Evolutionary conservation across 2,113 vertebrate species (phyloP), one percentile per base, ranked within the genome.

Genomic region (Recurvirostra avosetta): DNA sequence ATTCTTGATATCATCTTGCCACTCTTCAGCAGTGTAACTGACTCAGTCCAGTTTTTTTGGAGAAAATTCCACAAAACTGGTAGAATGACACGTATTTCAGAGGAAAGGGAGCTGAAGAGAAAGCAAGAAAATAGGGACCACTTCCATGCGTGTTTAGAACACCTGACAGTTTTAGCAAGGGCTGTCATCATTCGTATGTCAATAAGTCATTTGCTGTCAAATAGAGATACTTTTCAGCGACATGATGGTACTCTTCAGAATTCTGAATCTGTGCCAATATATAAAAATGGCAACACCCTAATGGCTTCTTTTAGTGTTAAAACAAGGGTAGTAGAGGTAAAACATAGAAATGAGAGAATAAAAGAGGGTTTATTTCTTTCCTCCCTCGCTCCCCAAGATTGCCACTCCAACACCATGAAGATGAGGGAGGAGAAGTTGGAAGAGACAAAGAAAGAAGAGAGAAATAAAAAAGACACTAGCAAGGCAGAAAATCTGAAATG

Each of bases 331-430:
- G 27, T 49, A 62, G 17, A 56, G 21, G 13, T 74, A 49, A 87
- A 63, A 43, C 2, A 50, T 82, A 26, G 9, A 76, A 81, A 93
- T 36, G 11, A 53, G 11, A 58, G 5, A 63, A 86, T 50, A 41
- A 62, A 95, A 79, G 17, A 29, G 3, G 4, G 0, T 34, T 47
- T 73, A 38, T 76, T 84, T 10, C 26, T 61, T 77, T 87, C 12
- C 16, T 73, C 2, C 8, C 12, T 4, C 15, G 2, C 0, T 5
- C 7, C 20, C 16, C 11, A 65, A 27, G 30, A 6, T 2, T 72
- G 29, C 27, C 19, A 50, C 11, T 41, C 27, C n/a, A 58, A 6
- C 3, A 59, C 19, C 13, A 20, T 20, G 52, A 82, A 67, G 17
- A 71, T 27, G 26, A 82, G 8, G 22, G 8, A 55, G 18, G 1